Evolutionary conservation across 2,888 invertebrate species (phyloP).

Genomic region (Lepidocyrtoides sp.): DNA sequence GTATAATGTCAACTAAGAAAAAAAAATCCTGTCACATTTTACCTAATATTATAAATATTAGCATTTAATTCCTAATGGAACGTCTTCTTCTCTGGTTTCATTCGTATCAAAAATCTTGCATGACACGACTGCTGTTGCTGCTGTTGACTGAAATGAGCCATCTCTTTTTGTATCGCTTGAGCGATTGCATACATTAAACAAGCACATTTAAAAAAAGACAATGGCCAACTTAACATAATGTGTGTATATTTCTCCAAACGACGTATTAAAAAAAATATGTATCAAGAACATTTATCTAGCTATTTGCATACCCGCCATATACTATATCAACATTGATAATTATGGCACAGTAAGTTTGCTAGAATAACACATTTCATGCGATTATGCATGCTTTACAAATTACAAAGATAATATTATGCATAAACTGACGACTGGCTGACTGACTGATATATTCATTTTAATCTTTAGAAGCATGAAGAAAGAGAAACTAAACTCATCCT

Average conservation of each 20-base stretch:
- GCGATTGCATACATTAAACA: constrained; percentile 71
- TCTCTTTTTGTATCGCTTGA: constrained; percentile 67
- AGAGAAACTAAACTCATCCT: constrained; percentile 64
- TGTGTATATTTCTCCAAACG: constrained; percentile 20
- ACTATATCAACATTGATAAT: constrained; percentile 38
- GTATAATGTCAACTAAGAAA: constrained; percentile 27
- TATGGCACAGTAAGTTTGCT: not conserved
- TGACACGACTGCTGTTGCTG: constrained; percentile 21
- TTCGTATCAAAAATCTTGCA: constrained; percentile 51
- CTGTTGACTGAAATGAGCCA: constrained; percentile 69
- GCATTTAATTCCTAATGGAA: constrained; percentile 30
- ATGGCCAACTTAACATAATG: constrained; percentile 70
- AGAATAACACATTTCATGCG: constrained; percentile 45
- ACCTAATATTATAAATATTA: constrained; percentile 48
- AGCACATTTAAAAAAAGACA: constrained; percentile 69
- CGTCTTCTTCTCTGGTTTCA: constrained; percentile 42
- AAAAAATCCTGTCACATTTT: constrained; percentile 53
- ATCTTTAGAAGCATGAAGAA: constrained; percentile 26
- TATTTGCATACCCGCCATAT: not conserved
- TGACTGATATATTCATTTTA: constrained; percentile 65
- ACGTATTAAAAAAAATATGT: constrained; percentile 13
- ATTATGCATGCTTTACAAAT: constrained; percentile 33
- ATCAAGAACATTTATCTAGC: constrained; percentile 6
- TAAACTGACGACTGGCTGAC: constrained; percentile 50
- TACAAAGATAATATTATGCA: constrained; percentile 27